Evolutionary conservation across 2,113 vertebrate genomes (phyloP).

Genomic region (Odocoileus virginianus): DNA sequence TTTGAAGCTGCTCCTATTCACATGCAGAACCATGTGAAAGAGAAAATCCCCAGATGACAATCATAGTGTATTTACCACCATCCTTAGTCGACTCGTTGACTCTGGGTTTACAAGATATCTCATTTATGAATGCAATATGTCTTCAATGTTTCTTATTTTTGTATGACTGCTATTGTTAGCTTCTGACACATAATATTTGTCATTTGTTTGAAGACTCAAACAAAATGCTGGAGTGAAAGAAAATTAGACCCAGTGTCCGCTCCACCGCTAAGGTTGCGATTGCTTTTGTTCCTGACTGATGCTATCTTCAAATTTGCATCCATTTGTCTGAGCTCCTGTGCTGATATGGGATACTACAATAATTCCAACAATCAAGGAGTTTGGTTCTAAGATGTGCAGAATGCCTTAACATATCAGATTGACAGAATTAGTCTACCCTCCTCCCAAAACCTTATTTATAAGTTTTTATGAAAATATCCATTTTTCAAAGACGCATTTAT

Average conservation of each 20-base stretch:
- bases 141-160: not conserved
- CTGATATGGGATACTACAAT: not conserved
- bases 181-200: not conserved
- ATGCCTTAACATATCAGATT: not conserved
- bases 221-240: not conserved
- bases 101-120: not conserved
- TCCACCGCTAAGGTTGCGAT: not conserved
- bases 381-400: not conserved
- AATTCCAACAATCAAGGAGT: not conserved
- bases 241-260: not conserved
- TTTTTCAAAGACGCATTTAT: not conserved
- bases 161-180: not conserved
- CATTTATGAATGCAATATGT: not conserved
- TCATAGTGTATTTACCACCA: accelerated
- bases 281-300: not conserved
- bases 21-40: not conserved
- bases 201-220: not conserved
- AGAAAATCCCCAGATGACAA: not conserved
- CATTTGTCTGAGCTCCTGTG: not conserved
- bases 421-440: not conserved
- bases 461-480: not conserved
- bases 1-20: not conserved
- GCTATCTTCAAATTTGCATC: not conserved
- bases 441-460: not conserved
- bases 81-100: accelerated